Base-by-base conservation (phyloP, 2,113 vertebrate genomes). In the Chaetorhynchus papuensis region DNA sequence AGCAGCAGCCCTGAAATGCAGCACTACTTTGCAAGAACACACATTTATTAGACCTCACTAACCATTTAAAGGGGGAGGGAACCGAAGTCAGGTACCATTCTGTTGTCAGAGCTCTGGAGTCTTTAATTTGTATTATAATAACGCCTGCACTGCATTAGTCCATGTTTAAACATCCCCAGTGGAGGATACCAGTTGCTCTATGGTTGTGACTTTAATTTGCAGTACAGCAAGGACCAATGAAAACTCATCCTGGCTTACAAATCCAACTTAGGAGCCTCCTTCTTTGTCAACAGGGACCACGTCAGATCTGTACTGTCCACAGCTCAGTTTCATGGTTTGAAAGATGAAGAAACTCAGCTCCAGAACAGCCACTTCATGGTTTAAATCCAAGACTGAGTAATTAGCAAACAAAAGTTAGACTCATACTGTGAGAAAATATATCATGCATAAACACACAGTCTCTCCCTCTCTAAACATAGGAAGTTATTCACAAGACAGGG, bases 401-500 rank as follows among this genome's bases (percentile, higher is more conserved):
- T 68, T 79, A 90, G n/a, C 85, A 96, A 96, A 95, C 49, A 94
- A 45, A 95, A 91, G 85, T 77, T 70, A 79, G 33, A 71, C 42
- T 87, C 60, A 37, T 53, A 79, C 91, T 88, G 85, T 95, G 79
- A 95, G 88, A 96, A 95, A 90, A 93, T 59, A 61, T n/a, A 95
- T 77, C 71, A 83, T 33, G 47, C 68, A 95, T 93, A 96, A 94
- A 93, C 86, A 94, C 21, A 80, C 5, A 57, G 59, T 83, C 68
- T 86, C 79, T 92, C 71, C 39, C 28, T 89, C 87, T 90, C 76
- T 78, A 90, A 96, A 95, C 83, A 94, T 45, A 93, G 83, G 80
- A 96, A 95, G 75, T 74, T 71, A 68, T 89, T 94, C 57, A 80
- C 15, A 69, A 76, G 63, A 20, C 6, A 0, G 26, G 28, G 31